A percentile compares a stretch with the other conserved stretches of the same genome.
phyloP scores from a whole-genome alignment of 2,797 vertebrate species.

The Phylloscopus collybita region DNA sequence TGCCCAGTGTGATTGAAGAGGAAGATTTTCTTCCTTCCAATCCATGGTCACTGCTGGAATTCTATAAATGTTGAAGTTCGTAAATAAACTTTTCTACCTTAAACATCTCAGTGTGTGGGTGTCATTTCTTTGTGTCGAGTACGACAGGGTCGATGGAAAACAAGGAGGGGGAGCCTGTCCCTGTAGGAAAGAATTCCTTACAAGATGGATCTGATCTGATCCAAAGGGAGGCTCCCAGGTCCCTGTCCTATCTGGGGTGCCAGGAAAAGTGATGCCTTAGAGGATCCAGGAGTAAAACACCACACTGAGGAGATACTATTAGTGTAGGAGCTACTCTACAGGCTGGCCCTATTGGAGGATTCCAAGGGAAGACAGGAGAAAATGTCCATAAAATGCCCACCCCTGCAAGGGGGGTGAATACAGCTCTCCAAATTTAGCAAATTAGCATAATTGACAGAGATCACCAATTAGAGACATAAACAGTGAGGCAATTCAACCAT shows the following conservation, averaged over 20 bases:
- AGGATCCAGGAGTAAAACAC: too few relatives aligned
- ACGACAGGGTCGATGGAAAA: background rate
- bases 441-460: background rate
- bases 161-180: rapidly evolving
- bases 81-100: too few relatives aligned
- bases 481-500: rapidly evolving
- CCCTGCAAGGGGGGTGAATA: background rate
- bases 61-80: too few relatives aligned
- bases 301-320: rapidly evolving
- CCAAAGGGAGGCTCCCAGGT: background rate
- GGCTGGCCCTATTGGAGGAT: background rate
- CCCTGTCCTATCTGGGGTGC: background rate
- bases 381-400: background rate
- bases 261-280: background rate
- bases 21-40: too few relatives aligned
- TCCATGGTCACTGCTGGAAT: too few relatives aligned
- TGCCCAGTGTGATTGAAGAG: too few relatives aligned
- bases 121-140: too few relatives aligned
- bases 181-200: background rate
- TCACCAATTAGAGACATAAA: background rate
- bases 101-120: too few relatives aligned
- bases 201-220: background rate
- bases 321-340: background rate
- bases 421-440: background rate
- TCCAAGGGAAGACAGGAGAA: background rate